Conservation (phyloP, 2,888 invertebrate genomes). For the Flexamia atlantica region DNA sequence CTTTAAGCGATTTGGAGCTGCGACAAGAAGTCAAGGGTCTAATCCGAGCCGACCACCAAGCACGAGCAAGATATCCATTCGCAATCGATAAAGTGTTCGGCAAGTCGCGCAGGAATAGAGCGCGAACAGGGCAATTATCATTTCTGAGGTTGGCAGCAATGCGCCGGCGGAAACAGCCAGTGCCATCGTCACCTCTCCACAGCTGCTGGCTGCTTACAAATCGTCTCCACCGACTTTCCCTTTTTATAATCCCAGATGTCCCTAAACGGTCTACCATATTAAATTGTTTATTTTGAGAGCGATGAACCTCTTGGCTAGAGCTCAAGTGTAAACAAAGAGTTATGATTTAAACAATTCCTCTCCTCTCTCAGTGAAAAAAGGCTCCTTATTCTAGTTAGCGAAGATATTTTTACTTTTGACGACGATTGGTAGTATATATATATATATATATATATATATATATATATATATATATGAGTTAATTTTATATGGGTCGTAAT, state of each 20-base stretch:
- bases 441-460: too few species aligned
- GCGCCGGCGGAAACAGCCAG: constrained; percentile 39
- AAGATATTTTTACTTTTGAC: too few species aligned
- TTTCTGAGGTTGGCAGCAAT: constrained; percentile 39
- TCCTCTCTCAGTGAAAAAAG: background rate
- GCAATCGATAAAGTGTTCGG: constrained; percentile 39
- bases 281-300: constrained; percentile 49
- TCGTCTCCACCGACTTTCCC: constrained; percentile 29
- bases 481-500: background rate
- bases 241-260: constrained; percentile 52
- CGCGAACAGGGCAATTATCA: constrained; percentile 39
- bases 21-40: background rate
- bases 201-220: constrained; percentile 27
- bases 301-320: background rate
- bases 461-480: too few species aligned
- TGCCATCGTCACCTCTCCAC: constrained; percentile 21
- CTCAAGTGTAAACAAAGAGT: constrained; percentile 8
- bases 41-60: constrained; percentile 30
- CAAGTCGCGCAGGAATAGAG: constrained; percentile 40
- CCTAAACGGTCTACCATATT: constrained; percentile 57
- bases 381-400: too few species aligned
- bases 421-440: too few species aligned
- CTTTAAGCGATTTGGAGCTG: background rate
- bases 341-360: background rate
- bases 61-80: constrained; percentile 41